phyloP scores from a whole-genome alignment of 1,140 invertebrate genomes.

The Doryteuthis pealeii region DNA sequence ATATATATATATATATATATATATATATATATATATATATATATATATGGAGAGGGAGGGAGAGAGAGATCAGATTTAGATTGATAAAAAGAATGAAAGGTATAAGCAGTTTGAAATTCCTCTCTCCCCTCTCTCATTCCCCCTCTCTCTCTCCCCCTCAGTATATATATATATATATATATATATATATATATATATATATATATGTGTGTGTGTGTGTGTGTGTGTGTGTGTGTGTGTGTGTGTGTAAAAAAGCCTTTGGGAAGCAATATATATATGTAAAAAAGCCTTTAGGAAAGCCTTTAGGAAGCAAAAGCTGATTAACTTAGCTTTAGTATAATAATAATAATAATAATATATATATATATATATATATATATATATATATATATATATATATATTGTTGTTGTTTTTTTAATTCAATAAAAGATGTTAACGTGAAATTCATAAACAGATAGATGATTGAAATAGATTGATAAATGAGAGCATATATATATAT shows the following conservation, averaged over 20 bases:
- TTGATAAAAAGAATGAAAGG: too few relatives aligned
- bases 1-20: too few relatives aligned
- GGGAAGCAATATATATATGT: not conserved
- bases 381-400: not conserved
- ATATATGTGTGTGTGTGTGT: slow-evolving; percentile 19
- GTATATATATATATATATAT: too few relatives aligned
- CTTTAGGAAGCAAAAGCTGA: too few relatives aligned
- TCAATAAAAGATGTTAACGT: not conserved
- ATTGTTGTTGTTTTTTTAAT: too few relatives aligned
- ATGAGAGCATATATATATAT: too few relatives aligned
- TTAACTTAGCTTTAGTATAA: too few relatives aligned
- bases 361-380: not conserved
- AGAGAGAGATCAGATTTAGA: too few relatives aligned
- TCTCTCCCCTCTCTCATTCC: not conserved
- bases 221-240: slow-evolving; percentile 27
- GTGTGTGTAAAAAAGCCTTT: slow-evolving; percentile 8
- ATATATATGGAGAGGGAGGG: too few relatives aligned
- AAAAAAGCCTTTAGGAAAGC: not conserved
- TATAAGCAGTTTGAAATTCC: not conserved
- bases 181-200: not conserved
- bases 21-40: too few relatives aligned
- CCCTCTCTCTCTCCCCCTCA: not conserved
- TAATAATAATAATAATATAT: not conserved
- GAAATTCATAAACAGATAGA: not conserved
- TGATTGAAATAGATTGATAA: not conserved